Evolutionary conservation across 2,113 vertebrate species (phyloP), one percentile per base, ranked within the genome.

Genomic region (Etheostoma cragini): DNA sequence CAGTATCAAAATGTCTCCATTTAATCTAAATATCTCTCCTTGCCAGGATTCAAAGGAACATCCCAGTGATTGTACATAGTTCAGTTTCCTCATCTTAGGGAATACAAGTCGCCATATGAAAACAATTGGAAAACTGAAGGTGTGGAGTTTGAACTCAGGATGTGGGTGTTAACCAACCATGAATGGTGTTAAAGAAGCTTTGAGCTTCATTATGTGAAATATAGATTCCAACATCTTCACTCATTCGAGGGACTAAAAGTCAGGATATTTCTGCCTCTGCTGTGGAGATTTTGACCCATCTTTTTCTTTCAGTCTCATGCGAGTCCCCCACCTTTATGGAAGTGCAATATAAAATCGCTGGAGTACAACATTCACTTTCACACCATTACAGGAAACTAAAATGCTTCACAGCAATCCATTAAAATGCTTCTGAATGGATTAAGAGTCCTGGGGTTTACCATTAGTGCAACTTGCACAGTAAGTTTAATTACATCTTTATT

Each of bases 51-150:
- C 26, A 50, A 67, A 50, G 19, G 22, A 62, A 15, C 26, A 21
- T n/a, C 19, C 5, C 0, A 13, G 2, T 8, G 13, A 49, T 15
- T 21, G 24, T n/a, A 12, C 6, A 10, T 1, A 30, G 13, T 21
- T 62, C n/a, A 38, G 8, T n/a, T 50, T 8, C 38, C 38, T 42
- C 38, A 42, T 42, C n/a, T 19, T 22, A 8, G 50, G 16, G 11
- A 47, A 13, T 4, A 10, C 10, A 4, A 17, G 5, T 70, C 4
- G 1, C 42, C 17, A 61, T 30, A 7, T 26, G 8, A 56, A 22
- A n/a, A 52, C 8, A n/a, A 12, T 38, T 22, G 1, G 17, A 4
- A 6, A 64, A 30, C n/a, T 46, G n/a, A 3, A 14, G 6, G 17
- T 38, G 58, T 46, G 16, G 22, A 19, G 16, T 52, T 24, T 24